Evolutionary conservation across 2,888 invertebrate species (phyloP).

Genomic region (Calliphora vomitoria): DNA sequence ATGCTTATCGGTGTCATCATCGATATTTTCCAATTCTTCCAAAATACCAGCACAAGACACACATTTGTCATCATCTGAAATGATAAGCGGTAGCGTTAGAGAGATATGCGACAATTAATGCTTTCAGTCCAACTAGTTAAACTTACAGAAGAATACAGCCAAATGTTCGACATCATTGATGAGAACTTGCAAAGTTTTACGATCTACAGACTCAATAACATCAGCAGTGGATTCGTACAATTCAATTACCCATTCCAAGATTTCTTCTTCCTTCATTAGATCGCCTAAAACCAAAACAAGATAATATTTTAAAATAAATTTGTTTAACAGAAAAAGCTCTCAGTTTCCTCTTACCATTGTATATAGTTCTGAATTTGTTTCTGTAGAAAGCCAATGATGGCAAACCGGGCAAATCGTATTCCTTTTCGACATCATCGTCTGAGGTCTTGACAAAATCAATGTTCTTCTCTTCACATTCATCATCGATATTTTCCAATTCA

Average conservation of each 20-base stretch:
- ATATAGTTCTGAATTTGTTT: slow-evolving; percentile 94
- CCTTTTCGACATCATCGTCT: slow-evolving; percentile 93
- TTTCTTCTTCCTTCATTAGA: slow-evolving; percentile 95
- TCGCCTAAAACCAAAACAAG: slow-evolving; percentile 86
- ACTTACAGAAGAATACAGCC: slow-evolving; percentile 96
- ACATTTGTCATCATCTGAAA: slow-evolving; percentile 92
- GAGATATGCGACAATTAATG: neutral
- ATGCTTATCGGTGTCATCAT: slow-evolving; percentile 96
- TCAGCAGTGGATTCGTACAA: slow-evolving; percentile 93
- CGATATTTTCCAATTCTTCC: slow-evolving; percentile 95
- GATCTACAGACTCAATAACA: slow-evolving; percentile 95
- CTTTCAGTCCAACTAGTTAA: neutral
- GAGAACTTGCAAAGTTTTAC: slow-evolving; percentile 94
- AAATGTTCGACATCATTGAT: slow-evolving; percentile 96
- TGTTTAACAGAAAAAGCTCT: neutral
- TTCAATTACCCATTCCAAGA: slow-evolving; percentile 95
- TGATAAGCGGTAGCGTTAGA: neutral
- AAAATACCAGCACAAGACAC: slow-evolving; percentile 93
- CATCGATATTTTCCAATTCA: slow-evolving; percentile 96
- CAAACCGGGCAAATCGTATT: slow-evolving; percentile 92
- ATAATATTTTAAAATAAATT: neutral
- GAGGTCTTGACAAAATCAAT: slow-evolving; percentile 97
- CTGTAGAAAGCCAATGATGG: slow-evolving; percentile 95
- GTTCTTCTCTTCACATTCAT: slow-evolving; percentile 95
- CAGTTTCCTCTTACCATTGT: slow-evolving; percentile 85